Conservation (phyloP, 2,797 vertebrate genomes). For the Galagoides demidoff region DNA sequence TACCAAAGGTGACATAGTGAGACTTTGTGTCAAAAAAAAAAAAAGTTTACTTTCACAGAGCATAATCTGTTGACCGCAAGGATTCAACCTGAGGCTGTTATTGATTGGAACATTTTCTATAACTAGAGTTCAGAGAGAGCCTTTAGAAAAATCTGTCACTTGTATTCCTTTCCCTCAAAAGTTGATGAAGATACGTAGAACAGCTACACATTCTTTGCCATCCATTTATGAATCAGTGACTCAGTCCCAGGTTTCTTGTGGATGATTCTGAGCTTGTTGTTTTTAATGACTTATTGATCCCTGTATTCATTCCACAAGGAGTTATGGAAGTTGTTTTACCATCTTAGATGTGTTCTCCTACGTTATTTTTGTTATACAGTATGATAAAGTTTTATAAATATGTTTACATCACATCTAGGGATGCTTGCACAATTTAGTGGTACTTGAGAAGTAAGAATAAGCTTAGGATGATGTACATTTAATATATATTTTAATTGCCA, state of each 20-base stretch:
- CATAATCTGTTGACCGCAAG: slow-evolving; percentile 12
- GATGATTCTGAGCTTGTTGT: not conserved
- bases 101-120: slow-evolving; percentile 48
- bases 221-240: slow-evolving; percentile 4
- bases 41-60: slow-evolving; percentile 42
- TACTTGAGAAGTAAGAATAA: not conserved
- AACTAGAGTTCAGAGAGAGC: slow-evolving; percentile 5
- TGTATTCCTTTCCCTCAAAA: not conserved
- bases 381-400: not conserved
- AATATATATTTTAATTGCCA: slow-evolving; percentile 5
- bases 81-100: not conserved
- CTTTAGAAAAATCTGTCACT: not conserved
- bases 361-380: slow-evolving; percentile 46
- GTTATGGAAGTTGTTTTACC: slow-evolving; percentile 22
- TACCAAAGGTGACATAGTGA: no score
- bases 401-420: not conserved
- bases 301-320: not conserved
- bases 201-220: not conserved
- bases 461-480: not conserved
- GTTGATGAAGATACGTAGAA: not conserved
- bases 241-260: not conserved
- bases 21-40: not conserved
- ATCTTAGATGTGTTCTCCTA: not conserved
- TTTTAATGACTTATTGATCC: not conserved
- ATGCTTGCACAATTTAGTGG: slow-evolving; percentile 11